Base-by-base conservation (phyloP, 2,888 invertebrate species). In the Nomada ferruginata region DNA sequence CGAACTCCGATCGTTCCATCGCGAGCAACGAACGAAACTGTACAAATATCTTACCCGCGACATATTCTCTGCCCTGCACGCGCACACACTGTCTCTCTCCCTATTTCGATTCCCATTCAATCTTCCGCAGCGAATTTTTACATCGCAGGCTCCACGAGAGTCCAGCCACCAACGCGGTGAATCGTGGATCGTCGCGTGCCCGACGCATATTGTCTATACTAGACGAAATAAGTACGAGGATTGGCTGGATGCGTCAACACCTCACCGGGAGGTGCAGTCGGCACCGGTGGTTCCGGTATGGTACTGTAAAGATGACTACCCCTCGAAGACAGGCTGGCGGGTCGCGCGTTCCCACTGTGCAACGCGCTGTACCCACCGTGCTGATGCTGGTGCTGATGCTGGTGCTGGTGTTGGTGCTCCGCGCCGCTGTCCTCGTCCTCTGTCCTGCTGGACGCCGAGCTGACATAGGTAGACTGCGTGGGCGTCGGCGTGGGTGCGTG, bases 391-490 rank as follows among this genome's bases (percentile, higher is more conserved):
- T 94, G 94, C 18, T 95, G 94, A 26, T 26, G 26, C 76, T 95
- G 95, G 15, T 91, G 91, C 18, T 91, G 91, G 52, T 94, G 94
- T 26, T 95, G 95, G 85, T 95, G 95, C 82, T 95, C 95, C 87
- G 95, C 95, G 85, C 95, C 95, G 77, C 93, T 93, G 89, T 95
- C 95, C 94, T 95, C 95, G 91, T 95, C 95, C 93, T 95, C 95
- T 70, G 95, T 95, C 82, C 95, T 95, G 78, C 95, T 95, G 11
- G 95, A 95, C 47, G 93, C 92, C 70, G 93, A 93, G 88, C 93
- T 93, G 83, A 95, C 95, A 93, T 96, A 96, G 61, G 96, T 96
- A 86, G 96, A 96, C 90, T 96, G 96, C 93, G 96, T 95, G 57
- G 96, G 96, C 86, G 96, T 96, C 65, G 96, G 95, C 93, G 95